These are phyloP conservation scores for Calephelis nemesis DNA, from an alignment of 1,140 invertebrate genomes.

Conservation along the genomic window DNA sequence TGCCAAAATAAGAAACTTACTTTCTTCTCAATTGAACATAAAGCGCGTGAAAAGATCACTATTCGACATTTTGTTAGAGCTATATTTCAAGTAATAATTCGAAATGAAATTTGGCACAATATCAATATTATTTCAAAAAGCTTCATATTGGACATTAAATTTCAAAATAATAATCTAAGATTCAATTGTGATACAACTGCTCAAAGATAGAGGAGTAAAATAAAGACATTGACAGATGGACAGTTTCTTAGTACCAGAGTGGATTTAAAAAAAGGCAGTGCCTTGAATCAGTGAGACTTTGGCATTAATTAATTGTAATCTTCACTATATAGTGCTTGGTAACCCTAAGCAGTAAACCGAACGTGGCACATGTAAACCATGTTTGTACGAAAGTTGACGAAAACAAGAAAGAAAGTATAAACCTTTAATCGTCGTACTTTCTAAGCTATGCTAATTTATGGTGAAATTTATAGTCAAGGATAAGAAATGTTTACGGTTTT, in stretches of 20 bases:
- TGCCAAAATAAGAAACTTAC: neutral
- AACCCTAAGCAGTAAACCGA: conserved; percentile 6
- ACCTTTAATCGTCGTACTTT: conserved; percentile 14
- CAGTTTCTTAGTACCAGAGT: no score
- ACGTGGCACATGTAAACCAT: conserved; percentile 11
- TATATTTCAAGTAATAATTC: no score
- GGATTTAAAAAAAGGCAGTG: neutral
- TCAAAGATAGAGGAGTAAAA: no score
- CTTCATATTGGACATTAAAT: no score
- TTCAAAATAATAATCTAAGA: no score
- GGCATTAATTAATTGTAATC: neutral
- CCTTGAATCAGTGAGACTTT: neutral
- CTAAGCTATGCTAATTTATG: neutral
- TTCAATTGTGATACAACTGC: no score
- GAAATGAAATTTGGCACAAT: no score
- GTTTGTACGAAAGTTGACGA: conserved; percentile 18
- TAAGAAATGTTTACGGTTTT: neutral
- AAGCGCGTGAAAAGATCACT: neutral
- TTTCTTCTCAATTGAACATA: neutral
- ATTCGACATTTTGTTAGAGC: no score
- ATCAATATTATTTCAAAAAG: no score
- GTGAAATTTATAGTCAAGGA: neutral
- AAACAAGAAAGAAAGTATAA: conserved; percentile 17
- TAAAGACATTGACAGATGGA: no score
- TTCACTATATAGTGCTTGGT: neutral